Evolutionary conservation across 2,797 vertebrate species (phyloP), one percentile per base, ranked within the genome.

Genomic region (Echiichthys vipera): DNA sequence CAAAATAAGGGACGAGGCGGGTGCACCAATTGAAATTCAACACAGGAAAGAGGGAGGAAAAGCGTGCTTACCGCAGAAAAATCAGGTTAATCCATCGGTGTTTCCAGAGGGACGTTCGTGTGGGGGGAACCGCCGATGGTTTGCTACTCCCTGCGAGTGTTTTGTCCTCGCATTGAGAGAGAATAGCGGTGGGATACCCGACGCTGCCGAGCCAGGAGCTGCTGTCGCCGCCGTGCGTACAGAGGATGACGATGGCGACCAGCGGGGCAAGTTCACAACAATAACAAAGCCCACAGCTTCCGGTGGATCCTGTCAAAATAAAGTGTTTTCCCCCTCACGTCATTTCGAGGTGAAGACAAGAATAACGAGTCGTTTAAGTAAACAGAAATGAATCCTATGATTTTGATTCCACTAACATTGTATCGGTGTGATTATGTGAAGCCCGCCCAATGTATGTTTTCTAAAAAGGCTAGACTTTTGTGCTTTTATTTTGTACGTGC

Each of bases 161-260:
- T 72, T 88, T 78, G 77, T 71, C 77, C 72, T 81, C 54, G 82
- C 84, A 68, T 59, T 69, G 78, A 57, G 65, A 75, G 90, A 85
- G 89, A 84, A 66, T 65, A 91, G 86, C 90, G 89, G 86, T 71
- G 86, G 86, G 86, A 90, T 82, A 79, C 71, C 74, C 79, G 89
- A 85, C 87, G 88, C 91, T 86, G 80, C 83, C 83, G 88, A 87
- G 75, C 66, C 85, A 58, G 89, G 83, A 91, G 92, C 88, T 90
- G 88, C 92, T 84, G 92, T 91, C 92, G 89, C 93, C 81, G 88
- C 93, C 83, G 90, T 92, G 89, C 87, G 91, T 90, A 91, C 92
- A 88, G 93, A 94, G 89, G 92, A 93, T 91, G 94, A 93, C 91
- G 91, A 87, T 17, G 81, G 80, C 69, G 69, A 42, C 47, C 9